Evolutionary conservation across 2,888 invertebrate species (phyloP), one percentile per base, ranked within the genome.

Genomic region (Platycheirus albimanus): DNA sequence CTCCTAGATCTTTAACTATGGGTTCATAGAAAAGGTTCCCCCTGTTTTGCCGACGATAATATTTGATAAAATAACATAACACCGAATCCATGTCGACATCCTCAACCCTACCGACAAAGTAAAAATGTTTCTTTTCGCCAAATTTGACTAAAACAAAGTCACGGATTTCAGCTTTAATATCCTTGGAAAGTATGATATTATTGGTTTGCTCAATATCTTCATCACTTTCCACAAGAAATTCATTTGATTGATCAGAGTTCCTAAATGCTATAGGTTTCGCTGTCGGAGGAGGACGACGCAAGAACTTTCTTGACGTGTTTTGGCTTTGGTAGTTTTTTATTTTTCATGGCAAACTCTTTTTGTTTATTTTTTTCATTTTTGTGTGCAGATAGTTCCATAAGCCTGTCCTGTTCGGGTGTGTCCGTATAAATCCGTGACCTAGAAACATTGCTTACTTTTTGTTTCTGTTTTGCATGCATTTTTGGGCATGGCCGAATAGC

Each of bases 91-190:
- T n/a, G n/a, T n/a, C n/a, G n/a, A n/a, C n/a, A n/a, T n/a, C n/a
- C n/a, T n/a, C n/a, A n/a, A n/a, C n/a, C n/a, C n/a, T n/a, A n/a
- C n/a, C n/a, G n/a, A n/a, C n/a, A 49, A 24, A 24, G 24, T 24
- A 24, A 24, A 24, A 24, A 24, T 24, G 49, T 49, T 28, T 49
- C 28, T 13, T 51, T 47, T 47, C 20, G 17, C 43, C 30, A 17
- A 61, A 56, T 56, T 56, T 38, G n/a, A 56, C 38, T 11, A 56
- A n/a, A 56, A 56, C 56, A 56, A 56, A 56, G 38, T 38, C 56
- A 56, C 56, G 20, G n/a, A 33, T 15, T 56, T 13, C 20, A 56
- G 33, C 11, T 30, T 33, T 56, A 15, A 56, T 38, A 56, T 38
- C 56, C 20, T 56, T 13, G 41, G 41, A 56, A 56, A 56, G 3